These are phyloP conservation scores for Diadegma fenestrale DNA, from an alignment of 2,888 invertebrate species.

Conservation along the genomic window DNA sequence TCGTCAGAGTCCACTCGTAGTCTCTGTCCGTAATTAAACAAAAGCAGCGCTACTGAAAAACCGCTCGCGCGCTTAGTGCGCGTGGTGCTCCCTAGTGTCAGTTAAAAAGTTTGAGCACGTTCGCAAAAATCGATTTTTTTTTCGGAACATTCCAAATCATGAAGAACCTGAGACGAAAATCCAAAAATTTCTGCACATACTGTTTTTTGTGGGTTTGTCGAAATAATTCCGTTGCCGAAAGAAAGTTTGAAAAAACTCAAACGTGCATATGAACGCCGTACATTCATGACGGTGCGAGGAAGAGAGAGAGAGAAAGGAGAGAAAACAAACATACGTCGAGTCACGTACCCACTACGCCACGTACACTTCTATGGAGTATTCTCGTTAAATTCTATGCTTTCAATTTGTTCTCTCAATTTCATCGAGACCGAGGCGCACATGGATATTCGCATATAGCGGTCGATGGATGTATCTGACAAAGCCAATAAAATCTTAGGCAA, in stretches of 20 bases:
- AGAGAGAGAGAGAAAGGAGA: neutral
- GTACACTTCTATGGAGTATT: conserved; percentile 19
- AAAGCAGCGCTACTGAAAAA: too few relatives aligned
- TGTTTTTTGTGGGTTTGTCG: too few relatives aligned
- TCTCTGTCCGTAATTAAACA: too few relatives aligned
- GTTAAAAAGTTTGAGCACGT: too few relatives aligned
- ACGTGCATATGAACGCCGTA: neutral
- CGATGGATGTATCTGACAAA: conserved; percentile 43
- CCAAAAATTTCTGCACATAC: too few relatives aligned
- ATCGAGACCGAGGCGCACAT: neutral
- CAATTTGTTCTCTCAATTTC: conserved; percentile 54
- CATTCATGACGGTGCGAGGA: neutral
- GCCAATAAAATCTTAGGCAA: conserved; percentile 25
- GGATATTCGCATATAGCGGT: neutral
- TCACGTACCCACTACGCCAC: conserved; percentile 12
- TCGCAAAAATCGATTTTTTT: neutral
- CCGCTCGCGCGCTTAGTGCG: too few relatives aligned
- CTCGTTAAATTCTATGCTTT: conserved; percentile 55
- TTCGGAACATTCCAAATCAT: too few relatives aligned
- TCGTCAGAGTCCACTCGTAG: too few relatives aligned
- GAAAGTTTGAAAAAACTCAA: neutral
- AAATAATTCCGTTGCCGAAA: too few relatives aligned
- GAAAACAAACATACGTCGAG: neutral
- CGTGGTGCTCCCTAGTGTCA: too few relatives aligned
- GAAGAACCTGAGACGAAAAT: too few relatives aligned